Conservation (phyloP, 2,113 vertebrate genomes). For the Oncorhynchus kisutch region DNA sequence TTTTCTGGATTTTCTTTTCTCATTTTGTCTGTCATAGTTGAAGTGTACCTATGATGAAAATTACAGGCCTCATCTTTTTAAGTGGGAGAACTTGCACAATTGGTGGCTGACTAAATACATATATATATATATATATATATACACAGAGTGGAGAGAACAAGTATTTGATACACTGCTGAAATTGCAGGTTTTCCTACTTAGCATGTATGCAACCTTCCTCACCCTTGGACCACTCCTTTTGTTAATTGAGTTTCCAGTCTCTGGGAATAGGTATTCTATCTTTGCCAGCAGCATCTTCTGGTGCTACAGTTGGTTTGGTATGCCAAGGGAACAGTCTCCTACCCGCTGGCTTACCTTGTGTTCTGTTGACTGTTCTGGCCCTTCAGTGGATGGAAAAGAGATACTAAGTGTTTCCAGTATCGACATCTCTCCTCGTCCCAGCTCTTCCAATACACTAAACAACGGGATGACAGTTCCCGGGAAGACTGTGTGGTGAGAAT, state of each 20-base stretch:
- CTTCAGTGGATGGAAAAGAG: neutral
- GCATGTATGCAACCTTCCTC: no score
- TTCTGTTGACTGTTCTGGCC: no score
- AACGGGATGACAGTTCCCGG: neutral
- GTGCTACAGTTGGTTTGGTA: neutral
- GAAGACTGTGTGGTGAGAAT: neutral
- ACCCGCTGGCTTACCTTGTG: neutral
- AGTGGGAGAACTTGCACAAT: no score
- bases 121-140: no score
- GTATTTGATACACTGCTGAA: no score
- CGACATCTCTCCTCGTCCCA: neutral
- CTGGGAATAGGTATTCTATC: constrained; percentile 2
- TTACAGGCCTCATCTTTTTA: no score
- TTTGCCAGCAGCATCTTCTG: neutral
- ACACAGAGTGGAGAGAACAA: no score
- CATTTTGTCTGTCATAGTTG: no score
- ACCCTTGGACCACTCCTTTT: neutral
- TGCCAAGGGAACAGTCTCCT: neutral
- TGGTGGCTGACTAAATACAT: no score
- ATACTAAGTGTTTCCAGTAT: neutral
- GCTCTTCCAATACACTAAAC: constrained; percentile 8
- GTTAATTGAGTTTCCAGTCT: neutral
- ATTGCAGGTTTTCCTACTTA: no score
- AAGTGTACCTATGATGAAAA: no score
- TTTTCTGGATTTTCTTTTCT: no score